Evolutionary conservation across 1,140 invertebrate genomes (phyloP).

Genomic region (Drosophila ogumai): DNA sequence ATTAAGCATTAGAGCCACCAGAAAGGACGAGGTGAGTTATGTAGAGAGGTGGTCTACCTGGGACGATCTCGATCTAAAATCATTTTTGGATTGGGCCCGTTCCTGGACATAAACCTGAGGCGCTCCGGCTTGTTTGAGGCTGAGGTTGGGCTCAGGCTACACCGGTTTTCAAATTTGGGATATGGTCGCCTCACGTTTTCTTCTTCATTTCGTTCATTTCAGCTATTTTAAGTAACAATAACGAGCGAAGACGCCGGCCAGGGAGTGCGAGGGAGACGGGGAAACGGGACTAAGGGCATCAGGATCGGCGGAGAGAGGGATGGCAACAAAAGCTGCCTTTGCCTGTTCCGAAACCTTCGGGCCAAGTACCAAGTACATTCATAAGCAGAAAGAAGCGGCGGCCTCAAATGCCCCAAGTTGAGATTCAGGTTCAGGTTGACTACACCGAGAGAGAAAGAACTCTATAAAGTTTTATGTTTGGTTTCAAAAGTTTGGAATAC

Average conservation of each 20-base stretch:
- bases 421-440: conserved; percentile 62
- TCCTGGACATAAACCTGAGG: conserved; percentile 28
- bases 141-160: conserved; percentile 53
- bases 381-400: conserved; percentile 51
- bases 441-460: neutral
- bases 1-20: conserved; percentile 18
- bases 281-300: conserved; percentile 7
- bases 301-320: conserved; percentile 12
- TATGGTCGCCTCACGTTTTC: conserved; percentile 68
- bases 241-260: conserved; percentile 36
- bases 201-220: conserved; percentile 54
- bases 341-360: conserved; percentile 50
- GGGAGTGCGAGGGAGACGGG: conserved; percentile 18
- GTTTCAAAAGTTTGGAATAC: too few species aligned
- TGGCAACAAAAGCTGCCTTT: conserved; percentile 47
- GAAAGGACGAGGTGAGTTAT: conserved; percentile 1
- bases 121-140: conserved; percentile 26
- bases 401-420: conserved; percentile 61
- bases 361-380: conserved; percentile 79
- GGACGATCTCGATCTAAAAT: conserved; percentile 8
- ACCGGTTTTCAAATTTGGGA: conserved; percentile 81
- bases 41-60: conserved; percentile 22
- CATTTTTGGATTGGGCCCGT: conserved; percentile 13
- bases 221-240: conserved; percentile 83
- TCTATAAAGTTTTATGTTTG: too few species aligned